These are phyloP conservation scores for Ormyrus thymus DNA, from an alignment of 2,888 invertebrate genomes.

Conservation along the genomic window DNA sequence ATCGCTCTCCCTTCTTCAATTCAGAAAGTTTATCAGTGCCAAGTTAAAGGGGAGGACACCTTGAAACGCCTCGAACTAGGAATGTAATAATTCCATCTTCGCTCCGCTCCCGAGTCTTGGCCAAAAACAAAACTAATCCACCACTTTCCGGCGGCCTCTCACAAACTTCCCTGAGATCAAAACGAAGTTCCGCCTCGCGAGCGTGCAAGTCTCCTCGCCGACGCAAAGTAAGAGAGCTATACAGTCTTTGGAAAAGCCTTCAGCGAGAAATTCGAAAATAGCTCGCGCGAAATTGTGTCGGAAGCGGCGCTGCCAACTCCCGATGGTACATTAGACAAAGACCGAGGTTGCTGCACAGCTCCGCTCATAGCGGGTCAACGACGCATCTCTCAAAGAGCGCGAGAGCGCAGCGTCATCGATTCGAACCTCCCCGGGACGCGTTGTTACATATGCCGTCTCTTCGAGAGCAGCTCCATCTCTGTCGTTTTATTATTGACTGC, in stretches of 20 bases:
- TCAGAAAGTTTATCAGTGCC: too few species aligned
- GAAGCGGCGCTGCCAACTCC: neutral
- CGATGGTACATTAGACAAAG: neutral
- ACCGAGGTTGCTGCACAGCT: neutral
- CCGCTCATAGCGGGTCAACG: slow-evolving; percentile 8
- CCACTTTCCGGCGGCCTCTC: slow-evolving; percentile 1
- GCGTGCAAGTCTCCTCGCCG: neutral
- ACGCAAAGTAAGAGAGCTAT: neutral
- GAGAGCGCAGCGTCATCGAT: neutral
- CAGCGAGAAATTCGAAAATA: neutral
- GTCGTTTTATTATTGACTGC: too few species aligned
- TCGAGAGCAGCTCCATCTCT: too few species aligned
- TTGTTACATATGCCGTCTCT: too few species aligned
- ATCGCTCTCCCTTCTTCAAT: too few species aligned
- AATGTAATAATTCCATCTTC: slow-evolving; percentile 34
- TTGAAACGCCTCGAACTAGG: neutral
- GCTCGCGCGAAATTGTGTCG: slow-evolving; percentile 12
- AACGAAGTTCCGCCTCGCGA: neutral
- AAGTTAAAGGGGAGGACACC: neutral
- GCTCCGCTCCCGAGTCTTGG: neutral
- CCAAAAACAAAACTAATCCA: slow-evolving; percentile 40
- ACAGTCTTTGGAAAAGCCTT: neutral
- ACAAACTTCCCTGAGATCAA: neutral
- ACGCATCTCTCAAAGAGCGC: neutral
- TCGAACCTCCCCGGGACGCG: neutral